These are phyloP conservation scores for Nemurella pictetii DNA, from an alignment of 2,888 invertebrate species.

Conservation along the genomic window DNA sequence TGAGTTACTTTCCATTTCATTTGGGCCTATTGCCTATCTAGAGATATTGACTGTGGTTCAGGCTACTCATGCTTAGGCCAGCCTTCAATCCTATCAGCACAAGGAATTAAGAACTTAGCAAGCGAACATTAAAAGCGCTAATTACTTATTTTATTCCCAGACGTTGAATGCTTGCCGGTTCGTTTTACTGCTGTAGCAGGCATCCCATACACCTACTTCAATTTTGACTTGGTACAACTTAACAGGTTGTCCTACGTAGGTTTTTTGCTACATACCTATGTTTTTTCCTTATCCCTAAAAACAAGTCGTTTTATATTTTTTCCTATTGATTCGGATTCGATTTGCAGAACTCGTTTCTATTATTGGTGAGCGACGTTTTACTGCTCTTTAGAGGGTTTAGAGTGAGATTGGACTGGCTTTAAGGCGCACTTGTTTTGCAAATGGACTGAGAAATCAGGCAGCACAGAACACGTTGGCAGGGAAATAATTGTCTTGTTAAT, in stretches of 20 bases:
- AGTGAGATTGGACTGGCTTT: neutral
- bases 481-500: too few species aligned
- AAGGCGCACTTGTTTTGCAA: too few species aligned
- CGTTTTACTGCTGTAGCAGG: too few species aligned
- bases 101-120: neutral
- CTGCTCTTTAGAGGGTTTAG: neutral
- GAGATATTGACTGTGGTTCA: too few species aligned
- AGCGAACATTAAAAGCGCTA: neutral
- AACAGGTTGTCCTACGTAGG: neutral
- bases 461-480: too few species aligned
- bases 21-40: too few species aligned
- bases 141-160: neutral
- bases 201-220: too few species aligned
- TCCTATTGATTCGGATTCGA: neutral
- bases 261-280: neutral
- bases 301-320: neutral
- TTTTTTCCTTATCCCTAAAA: neutral
- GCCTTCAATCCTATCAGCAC: too few species aligned
- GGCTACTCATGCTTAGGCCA: too few species aligned
- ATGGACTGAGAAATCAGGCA: too few species aligned
- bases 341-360: neutral
- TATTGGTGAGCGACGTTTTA: neutral
- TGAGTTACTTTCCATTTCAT: conserved; percentile 43
- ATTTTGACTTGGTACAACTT: neutral
- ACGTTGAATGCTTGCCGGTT: neutral